Conservation (phyloP, 2,797 vertebrate species). For the Galaxias olidus region DNA sequence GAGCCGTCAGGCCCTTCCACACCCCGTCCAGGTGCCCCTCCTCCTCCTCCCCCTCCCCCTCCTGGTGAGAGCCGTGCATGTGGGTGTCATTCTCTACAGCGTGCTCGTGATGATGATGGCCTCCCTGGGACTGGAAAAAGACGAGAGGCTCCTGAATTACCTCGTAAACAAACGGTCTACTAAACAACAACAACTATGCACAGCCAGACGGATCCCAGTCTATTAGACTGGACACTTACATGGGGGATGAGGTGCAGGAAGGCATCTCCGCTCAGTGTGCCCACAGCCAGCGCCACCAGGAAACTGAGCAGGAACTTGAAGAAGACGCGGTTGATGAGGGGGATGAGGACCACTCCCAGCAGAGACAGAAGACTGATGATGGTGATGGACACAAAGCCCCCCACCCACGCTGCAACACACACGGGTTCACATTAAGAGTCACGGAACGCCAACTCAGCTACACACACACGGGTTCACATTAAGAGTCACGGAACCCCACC, state of each 20-base stretch:
- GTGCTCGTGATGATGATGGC: conserved; percentile 62
- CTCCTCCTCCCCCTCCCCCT: conserved; percentile 28
- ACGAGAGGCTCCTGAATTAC: neutral
- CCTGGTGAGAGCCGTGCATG: conserved; percentile 68
- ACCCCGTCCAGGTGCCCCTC: conserved; percentile 83
- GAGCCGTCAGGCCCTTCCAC: conserved; percentile 92
- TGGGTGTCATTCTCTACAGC: neutral
- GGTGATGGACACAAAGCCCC: conserved; percentile 92
- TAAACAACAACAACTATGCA: neutral
- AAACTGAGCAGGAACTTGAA: conserved; percentile 98
- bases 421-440: neutral
- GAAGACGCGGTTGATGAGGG: conserved; percentile 92
- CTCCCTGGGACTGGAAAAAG: conserved; percentile 66
- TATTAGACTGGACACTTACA: conserved; percentile 87
- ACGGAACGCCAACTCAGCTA: too few relatives aligned
- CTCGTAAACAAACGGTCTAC: neutral
- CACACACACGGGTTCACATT: too few relatives aligned
- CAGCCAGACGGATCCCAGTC: too few relatives aligned
- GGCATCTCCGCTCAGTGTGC: conserved; percentile 94
- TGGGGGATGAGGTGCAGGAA: conserved; percentile 96
- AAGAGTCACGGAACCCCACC: too few relatives aligned
- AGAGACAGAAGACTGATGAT: conserved; percentile 94
- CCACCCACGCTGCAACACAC: conserved; percentile 85
- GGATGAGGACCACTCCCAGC: conserved; percentile 88
- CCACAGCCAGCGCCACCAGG: conserved; percentile 94